Evolutionary conservation across 2,113 vertebrate species (phyloP).

Genomic region (Grus americana): DNA sequence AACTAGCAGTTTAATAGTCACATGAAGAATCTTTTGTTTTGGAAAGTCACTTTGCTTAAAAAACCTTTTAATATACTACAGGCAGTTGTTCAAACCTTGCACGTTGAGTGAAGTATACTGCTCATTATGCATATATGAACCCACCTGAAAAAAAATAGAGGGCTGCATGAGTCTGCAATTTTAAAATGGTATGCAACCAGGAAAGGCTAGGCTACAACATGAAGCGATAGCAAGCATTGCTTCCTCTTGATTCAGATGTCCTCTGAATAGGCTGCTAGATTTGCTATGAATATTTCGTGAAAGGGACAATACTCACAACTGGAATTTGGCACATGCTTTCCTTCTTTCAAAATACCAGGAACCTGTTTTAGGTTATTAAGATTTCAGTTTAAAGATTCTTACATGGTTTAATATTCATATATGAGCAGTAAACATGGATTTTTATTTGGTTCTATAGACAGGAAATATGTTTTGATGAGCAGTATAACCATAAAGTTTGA

Average conservation of each 20-base stretch:
- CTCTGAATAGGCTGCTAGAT: neutral
- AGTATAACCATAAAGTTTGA: neutral
- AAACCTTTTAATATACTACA: neutral
- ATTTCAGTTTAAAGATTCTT: neutral
- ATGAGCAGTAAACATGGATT: neutral
- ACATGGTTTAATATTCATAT: neutral
- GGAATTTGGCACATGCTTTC: neutral
- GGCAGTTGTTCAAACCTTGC: neutral
- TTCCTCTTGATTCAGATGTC: neutral
- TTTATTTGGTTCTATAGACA: neutral
- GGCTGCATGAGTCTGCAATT: neutral
- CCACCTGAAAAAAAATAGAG: neutral
- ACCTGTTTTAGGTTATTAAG: neutral
- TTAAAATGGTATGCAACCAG: neutral
- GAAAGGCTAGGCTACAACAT: neutral
- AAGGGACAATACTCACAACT: neutral
- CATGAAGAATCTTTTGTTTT: constrained; percentile 29
- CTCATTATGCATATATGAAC: neutral
- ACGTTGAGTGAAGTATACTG: neutral
- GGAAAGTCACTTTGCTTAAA: constrained; percentile 31
- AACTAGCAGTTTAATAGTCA: constrained; percentile 30
- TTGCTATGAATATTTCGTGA: neutral
- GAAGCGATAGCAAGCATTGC: neutral
- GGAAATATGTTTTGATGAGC: neutral
- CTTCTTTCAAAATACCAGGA: neutral